Percentiles rank a stretch among this genome's conserved stretches.
Evolutionary conservation across 23 tunicate genomes (phyloP).

Genomic region (Diplosoma virens): DNA sequence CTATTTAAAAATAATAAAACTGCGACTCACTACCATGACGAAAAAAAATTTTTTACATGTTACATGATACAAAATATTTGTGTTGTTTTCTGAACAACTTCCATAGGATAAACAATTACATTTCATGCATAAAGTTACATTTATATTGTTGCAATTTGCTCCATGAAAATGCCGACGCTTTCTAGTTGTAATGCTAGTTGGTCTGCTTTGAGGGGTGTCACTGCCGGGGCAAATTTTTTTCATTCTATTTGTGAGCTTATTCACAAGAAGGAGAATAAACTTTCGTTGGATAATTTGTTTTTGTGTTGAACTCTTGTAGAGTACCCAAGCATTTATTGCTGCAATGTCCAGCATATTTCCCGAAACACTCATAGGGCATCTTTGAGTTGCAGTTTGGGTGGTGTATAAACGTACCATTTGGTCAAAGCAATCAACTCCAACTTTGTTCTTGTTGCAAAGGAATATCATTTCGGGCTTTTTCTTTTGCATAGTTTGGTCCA

Average conservation of each 20-base stretch:
- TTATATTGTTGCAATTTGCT: background rate
- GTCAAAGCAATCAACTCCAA: slow-evolving; percentile 10
- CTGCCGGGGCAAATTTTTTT: background rate
- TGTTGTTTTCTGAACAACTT: slow-evolving; percentile 4
- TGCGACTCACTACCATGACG: background rate
- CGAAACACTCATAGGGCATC: slow-evolving; percentile 13
- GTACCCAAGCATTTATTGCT: no score
- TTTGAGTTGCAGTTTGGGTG: background rate
- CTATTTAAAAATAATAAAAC: background rate
- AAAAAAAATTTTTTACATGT: background rate
- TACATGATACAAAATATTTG: background rate
- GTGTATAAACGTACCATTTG: slow-evolving; percentile 18
- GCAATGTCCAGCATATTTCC: slow-evolving; percentile 2
- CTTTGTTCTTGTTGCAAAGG: slow-evolving; percentile 16
- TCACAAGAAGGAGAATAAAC: background rate
- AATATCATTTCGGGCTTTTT: slow-evolving; percentile 1
- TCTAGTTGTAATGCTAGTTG: background rate
- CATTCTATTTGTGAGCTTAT: background rate
- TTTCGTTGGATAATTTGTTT: background rate
- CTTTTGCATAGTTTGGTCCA: background rate
- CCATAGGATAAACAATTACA: background rate
- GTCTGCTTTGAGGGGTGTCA: background rate
- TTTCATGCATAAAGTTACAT: background rate
- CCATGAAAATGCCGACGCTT: slow-evolving; percentile 1
- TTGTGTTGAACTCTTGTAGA: background rate